Evolutionary conservation across 2,797 vertebrate genomes (phyloP).

Genomic region (Discoglossus pictus): DNA sequence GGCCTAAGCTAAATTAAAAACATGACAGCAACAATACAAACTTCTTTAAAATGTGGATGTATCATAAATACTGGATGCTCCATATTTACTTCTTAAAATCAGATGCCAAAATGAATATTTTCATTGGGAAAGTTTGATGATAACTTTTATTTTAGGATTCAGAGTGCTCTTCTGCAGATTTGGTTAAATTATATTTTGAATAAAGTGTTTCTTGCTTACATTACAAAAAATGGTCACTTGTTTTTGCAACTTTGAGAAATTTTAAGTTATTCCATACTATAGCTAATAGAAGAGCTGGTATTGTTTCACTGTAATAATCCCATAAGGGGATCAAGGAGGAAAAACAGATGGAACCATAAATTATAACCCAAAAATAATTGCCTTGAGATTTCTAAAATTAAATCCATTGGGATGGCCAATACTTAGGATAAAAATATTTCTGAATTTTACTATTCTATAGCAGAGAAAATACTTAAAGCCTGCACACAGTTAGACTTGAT

Average conservation of each 20-base stretch:
- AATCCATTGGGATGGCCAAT: slow-evolving; percentile 55
- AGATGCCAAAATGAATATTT: too few relatives aligned
- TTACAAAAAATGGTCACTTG: too few relatives aligned
- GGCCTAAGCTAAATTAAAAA: too few relatives aligned
- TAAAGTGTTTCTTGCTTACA: too few relatives aligned
- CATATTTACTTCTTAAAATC: too few relatives aligned
- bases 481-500: slow-evolving; percentile 42
- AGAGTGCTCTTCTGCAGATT: too few relatives aligned
- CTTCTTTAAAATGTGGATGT: too few relatives aligned
- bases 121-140: too few relatives aligned
- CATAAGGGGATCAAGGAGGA: slow-evolving; percentile 65
- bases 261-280: slow-evolving; percentile 15
- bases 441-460: background rate
- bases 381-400: slow-evolving; percentile 64
- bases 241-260: background rate
- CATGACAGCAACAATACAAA: too few relatives aligned
- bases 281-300: slow-evolving; percentile 42
- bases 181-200: too few relatives aligned
- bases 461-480: background rate
- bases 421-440: slow-evolving; percentile 1
- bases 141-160: too few relatives aligned
- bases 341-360: slow-evolving; percentile 72
- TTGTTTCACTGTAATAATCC: slow-evolving; percentile 52
- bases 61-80: too few relatives aligned
- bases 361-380: slow-evolving; percentile 72